Percentiles rank a stretch among this genome's conserved stretches.
Evolutionary conservation across 2,113 vertebrate genomes (phyloP).

Genomic region (Lethenteron reissneri): DNA sequence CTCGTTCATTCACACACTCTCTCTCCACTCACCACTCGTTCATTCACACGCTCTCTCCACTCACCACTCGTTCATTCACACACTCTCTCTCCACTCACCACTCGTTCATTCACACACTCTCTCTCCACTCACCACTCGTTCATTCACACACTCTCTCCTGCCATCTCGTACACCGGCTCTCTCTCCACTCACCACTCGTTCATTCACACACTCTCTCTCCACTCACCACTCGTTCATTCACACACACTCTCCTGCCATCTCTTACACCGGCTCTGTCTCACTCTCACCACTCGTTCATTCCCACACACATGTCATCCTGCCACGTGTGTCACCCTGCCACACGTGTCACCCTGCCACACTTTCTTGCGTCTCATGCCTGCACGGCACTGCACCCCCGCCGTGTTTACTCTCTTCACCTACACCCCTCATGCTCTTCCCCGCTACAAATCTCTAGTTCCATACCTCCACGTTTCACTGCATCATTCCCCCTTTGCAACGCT

Average conservation of each 20-base stretch:
- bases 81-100: neutral
- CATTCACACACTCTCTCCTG: neutral
- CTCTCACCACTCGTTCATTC: neutral
- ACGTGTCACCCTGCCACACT: neutral
- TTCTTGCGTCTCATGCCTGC: neutral
- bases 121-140: neutral
- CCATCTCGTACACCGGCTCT: neutral
- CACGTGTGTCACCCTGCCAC: neutral
- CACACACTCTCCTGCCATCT: neutral
- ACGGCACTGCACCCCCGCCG: neutral
- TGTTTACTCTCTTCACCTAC: neutral
- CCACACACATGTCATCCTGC: neutral
- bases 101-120: neutral
- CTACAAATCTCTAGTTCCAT: neutral
- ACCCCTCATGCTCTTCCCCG: neutral
- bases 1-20: too few relatives aligned
- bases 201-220: neutral
- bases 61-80: too few relatives aligned
- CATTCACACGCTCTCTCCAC: too few relatives aligned
- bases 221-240: neutral
- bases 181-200: neutral
- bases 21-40: too few relatives aligned
- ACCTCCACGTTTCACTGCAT: neutral
- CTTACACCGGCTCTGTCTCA: neutral
- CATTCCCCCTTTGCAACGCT: neutral